phyloP scores from a whole-genome alignment of 1,140 invertebrate genomes.

The Drosophila pachea region DNA sequence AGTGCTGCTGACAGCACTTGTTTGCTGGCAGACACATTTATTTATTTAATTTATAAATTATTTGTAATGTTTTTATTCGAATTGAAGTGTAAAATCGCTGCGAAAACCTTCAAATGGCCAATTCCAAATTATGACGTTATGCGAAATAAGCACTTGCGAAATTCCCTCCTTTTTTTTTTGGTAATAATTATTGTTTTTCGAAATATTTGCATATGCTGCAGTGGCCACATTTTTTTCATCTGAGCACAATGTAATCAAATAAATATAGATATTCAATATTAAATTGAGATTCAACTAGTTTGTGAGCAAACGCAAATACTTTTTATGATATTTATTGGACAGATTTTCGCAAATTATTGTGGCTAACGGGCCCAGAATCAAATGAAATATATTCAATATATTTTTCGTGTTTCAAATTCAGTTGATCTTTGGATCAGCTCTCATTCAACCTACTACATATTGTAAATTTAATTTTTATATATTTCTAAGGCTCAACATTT shows the following conservation, averaged over 20 bases:
- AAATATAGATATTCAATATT: too few relatives aligned
- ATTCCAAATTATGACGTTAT: conserved; percentile 56
- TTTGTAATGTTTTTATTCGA: conserved; percentile 20
- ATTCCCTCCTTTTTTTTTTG: neutral
- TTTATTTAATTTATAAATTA: conserved; percentile 46
- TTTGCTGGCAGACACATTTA: conserved; percentile 32
- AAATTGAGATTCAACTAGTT: too few relatives aligned
- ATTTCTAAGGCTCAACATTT: too few relatives aligned
- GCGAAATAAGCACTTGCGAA: conserved; percentile 44
- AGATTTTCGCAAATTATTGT: too few relatives aligned
- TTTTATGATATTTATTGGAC: too few relatives aligned
- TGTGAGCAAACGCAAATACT: too few relatives aligned
- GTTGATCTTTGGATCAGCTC: neutral
- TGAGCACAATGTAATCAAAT: too few relatives aligned
- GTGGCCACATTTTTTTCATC: neutral
- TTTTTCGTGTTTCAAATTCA: neutral
- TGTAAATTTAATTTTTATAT: too few relatives aligned
- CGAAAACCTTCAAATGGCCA: conserved; percentile 18
- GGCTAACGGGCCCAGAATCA: too few relatives aligned
- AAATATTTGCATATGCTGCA: conserved; percentile 5
- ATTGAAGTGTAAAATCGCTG: conserved; percentile 1
- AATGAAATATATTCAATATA: too few relatives aligned
- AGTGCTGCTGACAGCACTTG: conserved; percentile 7
- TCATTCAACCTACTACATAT: too few relatives aligned
- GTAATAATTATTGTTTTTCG: too few relatives aligned